Percentiles rank a stretch among this genome's conserved stretches.
These are phyloP conservation scores for Eurystomus glaucurus DNA, from an alignment of 2,797 vertebrate species.

Conservation along the genomic window DNA sequence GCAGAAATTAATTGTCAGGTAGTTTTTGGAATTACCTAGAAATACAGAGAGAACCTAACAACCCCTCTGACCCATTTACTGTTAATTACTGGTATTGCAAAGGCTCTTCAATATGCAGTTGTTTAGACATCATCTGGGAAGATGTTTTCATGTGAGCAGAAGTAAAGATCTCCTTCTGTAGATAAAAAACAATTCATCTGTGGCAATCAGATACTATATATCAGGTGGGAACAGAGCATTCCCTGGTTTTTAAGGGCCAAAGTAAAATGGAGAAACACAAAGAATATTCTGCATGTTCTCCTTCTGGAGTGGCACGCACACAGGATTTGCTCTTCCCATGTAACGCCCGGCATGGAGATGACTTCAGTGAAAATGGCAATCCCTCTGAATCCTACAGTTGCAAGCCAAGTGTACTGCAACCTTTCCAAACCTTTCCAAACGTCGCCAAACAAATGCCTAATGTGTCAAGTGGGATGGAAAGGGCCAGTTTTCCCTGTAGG, in stretches of 20 bases:
- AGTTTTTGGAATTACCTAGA: neutral
- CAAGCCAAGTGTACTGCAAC: neutral
- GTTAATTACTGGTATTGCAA: constrained; percentile 3
- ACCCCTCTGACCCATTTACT: neutral
- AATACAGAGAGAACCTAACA: neutral
- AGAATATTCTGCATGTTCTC: neutral
- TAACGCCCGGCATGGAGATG: neutral
- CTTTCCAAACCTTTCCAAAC: neutral
- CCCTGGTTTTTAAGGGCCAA: neutral
- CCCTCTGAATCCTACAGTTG: neutral
- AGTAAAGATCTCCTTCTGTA: neutral
- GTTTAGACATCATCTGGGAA: neutral
- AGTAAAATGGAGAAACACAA: neutral
- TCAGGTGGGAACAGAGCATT: neutral
- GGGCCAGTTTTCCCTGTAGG: neutral
- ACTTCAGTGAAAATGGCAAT: neutral
- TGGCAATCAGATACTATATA: constrained; percentile 3
- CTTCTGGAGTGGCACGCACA: neutral
- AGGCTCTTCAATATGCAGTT: neutral
- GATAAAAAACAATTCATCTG: constrained; percentile 18
- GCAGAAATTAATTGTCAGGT: neutral
- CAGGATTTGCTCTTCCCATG: neutral
- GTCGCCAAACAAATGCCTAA: neutral
- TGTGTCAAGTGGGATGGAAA: neutral
- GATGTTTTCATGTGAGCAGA: neutral